These are phyloP conservation scores for Pseudolycoriella hygida DNA, from an alignment of 2,888 invertebrate genomes.

Conservation along the genomic window DNA sequence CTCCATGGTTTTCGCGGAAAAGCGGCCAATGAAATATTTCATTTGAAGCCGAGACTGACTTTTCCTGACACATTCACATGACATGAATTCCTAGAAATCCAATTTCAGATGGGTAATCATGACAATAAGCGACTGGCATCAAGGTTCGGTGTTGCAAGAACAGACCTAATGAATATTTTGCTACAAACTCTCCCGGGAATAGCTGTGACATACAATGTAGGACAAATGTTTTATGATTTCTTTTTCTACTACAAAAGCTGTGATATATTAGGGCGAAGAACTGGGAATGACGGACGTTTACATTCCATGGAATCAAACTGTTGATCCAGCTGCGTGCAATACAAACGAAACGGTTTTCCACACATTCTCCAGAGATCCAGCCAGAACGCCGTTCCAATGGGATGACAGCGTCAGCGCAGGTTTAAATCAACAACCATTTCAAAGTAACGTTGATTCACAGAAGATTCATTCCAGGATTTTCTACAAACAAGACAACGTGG, in stretches of 20 bases:
- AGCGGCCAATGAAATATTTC: too few species aligned
- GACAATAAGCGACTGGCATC: conserved; percentile 29
- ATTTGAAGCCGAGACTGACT: too few species aligned
- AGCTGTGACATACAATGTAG: conserved; percentile 35
- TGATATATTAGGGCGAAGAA: conserved; percentile 45
- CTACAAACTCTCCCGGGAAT: conserved; percentile 39
- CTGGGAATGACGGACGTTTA: conserved; percentile 48
- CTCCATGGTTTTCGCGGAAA: too few species aligned
- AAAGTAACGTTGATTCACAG: too few species aligned
- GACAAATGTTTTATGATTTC: too few species aligned
- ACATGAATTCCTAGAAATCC: too few species aligned
- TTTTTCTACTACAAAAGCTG: conserved; percentile 3
- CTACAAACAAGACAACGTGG: conserved; percentile 33
- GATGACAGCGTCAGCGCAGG: conserved; percentile 18
- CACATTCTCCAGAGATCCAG: conserved; percentile 30
- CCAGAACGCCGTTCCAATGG: conserved; percentile 38
- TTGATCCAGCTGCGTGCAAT: conserved; percentile 39
- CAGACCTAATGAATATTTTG: conserved; percentile 37
- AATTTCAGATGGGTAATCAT: conserved; percentile 33
- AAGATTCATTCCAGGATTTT: conserved; percentile 4
- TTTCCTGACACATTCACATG: too few species aligned
- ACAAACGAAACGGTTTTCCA: conserved; percentile 29
- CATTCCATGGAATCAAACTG: conserved; percentile 39
- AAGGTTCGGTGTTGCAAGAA: conserved; percentile 30
- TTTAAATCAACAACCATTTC: too few species aligned